Conservation (phyloP, 1,140 invertebrate genomes). For the Acromyrmex heyeri region DNA sequence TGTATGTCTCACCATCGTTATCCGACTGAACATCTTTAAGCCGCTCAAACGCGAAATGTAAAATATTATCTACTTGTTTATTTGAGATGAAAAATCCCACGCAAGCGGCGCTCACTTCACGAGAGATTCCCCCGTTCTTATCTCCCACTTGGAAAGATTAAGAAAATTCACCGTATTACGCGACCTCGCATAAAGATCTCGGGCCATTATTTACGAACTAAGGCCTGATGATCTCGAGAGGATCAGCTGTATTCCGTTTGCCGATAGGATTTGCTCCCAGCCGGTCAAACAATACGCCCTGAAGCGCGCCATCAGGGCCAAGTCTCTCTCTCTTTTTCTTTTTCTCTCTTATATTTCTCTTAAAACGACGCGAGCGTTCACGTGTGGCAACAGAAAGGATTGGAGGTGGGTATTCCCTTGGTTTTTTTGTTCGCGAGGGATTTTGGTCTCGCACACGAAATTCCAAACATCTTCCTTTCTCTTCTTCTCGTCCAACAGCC, state of each 20-base stretch:
- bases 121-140: not conserved
- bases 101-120: not conserved
- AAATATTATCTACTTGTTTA: slow-evolving; percentile 31
- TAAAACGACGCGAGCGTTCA: slow-evolving; percentile 62
- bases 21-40: slow-evolving; percentile 14
- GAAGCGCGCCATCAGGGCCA: slow-evolving; percentile 27
- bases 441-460: slow-evolving; percentile 61
- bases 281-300: slow-evolving; percentile 56
- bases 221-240: slow-evolving; percentile 54
- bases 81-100: slow-evolving; percentile 7
- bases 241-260: slow-evolving; percentile 54
- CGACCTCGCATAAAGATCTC: slow-evolving; percentile 36
- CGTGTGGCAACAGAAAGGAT: slow-evolving; percentile 55
- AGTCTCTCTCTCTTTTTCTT: not conserved
- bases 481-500: not conserved
- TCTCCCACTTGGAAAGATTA: not conserved
- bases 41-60: not conserved
- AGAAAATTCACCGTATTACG: slow-evolving; percentile 53
- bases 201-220: slow-evolving; percentile 52
- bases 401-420: slow-evolving; percentile 49
- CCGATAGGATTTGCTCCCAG: slow-evolving; percentile 57
- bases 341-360: slow-evolving; percentile 59
- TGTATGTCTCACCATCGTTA: not conserved
- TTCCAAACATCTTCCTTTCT: slow-evolving; percentile 62
- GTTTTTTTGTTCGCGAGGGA: slow-evolving; percentile 55